phyloP scores from a whole-genome alignment of 2,888 invertebrate genomes.

The Aporophyla nigra region DNA sequence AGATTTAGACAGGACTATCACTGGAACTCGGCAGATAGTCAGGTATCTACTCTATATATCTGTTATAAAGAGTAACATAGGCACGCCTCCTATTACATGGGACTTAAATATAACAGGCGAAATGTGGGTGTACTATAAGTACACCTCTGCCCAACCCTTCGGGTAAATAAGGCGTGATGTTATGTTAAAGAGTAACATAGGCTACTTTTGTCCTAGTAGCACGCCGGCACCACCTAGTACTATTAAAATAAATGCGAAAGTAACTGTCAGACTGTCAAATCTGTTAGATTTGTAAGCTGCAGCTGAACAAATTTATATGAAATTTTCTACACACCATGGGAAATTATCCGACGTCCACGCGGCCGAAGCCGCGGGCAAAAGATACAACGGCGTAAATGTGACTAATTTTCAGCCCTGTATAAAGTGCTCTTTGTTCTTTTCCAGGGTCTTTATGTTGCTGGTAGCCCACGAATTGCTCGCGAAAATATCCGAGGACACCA shows the following conservation, averaged over 20 bases:
- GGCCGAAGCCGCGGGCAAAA: background rate
- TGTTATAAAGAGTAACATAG: no score
- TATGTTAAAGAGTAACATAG: no score
- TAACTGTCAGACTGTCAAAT: background rate
- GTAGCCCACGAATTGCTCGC: constrained; percentile 93
- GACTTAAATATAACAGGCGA: no score
- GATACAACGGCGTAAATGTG: background rate
- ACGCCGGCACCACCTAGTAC: no score
- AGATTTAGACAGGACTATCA: no score
- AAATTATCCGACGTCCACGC: background rate
- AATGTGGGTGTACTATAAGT: no score
- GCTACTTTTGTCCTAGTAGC: no score
- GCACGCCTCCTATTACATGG: no score
- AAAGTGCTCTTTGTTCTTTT: constrained; percentile 47
- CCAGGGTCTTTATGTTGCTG: constrained; percentile 91
- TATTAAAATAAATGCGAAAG: background rate
- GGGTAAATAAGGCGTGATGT: no score
- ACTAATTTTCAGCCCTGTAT: background rate
- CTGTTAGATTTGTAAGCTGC: background rate
- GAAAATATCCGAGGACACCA: constrained; percentile 86
- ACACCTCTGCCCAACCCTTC: no score
- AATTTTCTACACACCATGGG: background rate
- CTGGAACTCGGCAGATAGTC: no score
- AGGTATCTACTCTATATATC: no score
- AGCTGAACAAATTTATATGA: background rate